Evolutionary conservation across 2,888 invertebrate genomes (phyloP), one percentile per base, ranked within the genome.

Genomic region (Exephanes ischioxanthus): DNA sequence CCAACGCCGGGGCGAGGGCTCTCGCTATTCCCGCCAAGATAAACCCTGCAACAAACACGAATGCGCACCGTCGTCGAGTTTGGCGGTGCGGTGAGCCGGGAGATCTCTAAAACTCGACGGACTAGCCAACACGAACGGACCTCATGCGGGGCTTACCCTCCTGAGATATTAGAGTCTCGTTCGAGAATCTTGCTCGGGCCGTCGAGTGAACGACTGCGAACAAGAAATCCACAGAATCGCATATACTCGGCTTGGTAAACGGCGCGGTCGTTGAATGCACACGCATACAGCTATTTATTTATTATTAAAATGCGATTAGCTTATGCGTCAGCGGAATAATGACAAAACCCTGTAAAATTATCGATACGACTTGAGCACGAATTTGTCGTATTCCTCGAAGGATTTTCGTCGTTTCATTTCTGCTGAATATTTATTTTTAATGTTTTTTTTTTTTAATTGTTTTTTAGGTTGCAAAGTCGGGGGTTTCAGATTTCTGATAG

Each of bases 91-190:
- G 58, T 76, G 71, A 71, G 75, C 53, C 67, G 66, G 22, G 70
- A 37, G 71, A 82, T 63, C 82, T 82, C 71, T 77, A 71, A 71
- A 82, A 77, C 76, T 71, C 53, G 58, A 61, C 61, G 71, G 76
- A 76, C 63, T 68, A 73, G 33, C 70, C 22, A 22, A 51, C 70
- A 48, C 51, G 51, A 70, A 6, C 51, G 53, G 71, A 82, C 82
- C 82, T 63, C 77, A 77, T 82, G 76, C 41, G 26, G 76, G 71
- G 81, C 37, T 71, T 76, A 70, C 70, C 71, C 14, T 66, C 55
- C 53, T 77, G 82, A 71, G 76, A 82, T 70, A 76, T 61, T 30
- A 70, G 68, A 37, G 22, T 75, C 67, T 55, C 75, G 63, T 48
- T 63, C 51, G 48, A 30, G 66, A 19, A 37, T 37, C 37, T 66